Base-by-base conservation (phyloP, 2,797 vertebrate species). In the Acipenser oxyrinchus region DNA sequence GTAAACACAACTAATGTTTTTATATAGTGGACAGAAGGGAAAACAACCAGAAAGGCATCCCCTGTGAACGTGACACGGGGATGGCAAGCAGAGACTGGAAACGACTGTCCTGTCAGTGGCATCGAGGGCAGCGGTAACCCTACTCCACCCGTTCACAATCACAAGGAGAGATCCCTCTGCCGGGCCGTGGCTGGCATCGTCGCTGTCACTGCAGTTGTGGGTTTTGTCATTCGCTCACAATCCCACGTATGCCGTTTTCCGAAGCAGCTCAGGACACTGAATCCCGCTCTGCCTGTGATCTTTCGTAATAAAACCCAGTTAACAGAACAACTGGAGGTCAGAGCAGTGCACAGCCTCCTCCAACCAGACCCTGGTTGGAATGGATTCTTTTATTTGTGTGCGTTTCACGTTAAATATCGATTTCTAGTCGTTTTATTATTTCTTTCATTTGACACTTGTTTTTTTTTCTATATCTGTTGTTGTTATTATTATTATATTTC, bases 1-100 rank as follows among this genome's bases (percentile, higher is more conserved):
- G 77, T 87, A 86, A 85, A 83, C 87, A 91, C 88, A 93, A 89
- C 91, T 90, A 89, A 93, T 92, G 86, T 94, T 95, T 93, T 90
- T 78, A 10, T 88, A 86, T 7, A 73, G 72, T 72, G 68, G 80
- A 71, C 66, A 73, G 69, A 76, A 74, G 70, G 71, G 49, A 72
- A 72, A 60, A 67, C 66, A 76, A 50, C 62, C 68, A 68, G 13
- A 11, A 51, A 55, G 68, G 60, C 67, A 71, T 55, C 75, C 59
- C 70, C 55, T 23, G 60, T 62, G 60, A 62, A 62, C 6, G 60
- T 62, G 60, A 62, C 60, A 18, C 1, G 15, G 15, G 15, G 15
- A 18, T 1, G 15, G 15, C 15, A 18, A 18, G 15, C 15, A 8
- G 60, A 2, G 3, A 62, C 60, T 62, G 60, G 60, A 62, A 7